These are phyloP conservation scores for Coronaproctus castanopsis DNA, from an alignment of 2,888 invertebrate species.

Conservation along the genomic window DNA sequence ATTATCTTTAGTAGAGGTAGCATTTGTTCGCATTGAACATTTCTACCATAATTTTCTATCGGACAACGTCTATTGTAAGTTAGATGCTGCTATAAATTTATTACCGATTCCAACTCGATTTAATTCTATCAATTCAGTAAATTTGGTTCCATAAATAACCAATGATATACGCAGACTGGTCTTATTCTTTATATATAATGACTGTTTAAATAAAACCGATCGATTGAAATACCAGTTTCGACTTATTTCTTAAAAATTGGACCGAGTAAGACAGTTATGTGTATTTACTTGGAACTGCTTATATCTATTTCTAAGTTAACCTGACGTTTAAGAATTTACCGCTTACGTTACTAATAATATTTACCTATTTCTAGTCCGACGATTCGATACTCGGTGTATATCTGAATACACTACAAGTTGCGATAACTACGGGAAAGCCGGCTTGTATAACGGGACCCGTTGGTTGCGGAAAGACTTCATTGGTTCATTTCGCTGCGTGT, in stretches of 20 bases:
- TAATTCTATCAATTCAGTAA: too few relatives aligned
- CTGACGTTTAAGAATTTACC: too few relatives aligned
- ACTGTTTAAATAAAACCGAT: too few relatives aligned
- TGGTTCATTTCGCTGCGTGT: conserved; percentile 70
- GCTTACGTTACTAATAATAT: background rate
- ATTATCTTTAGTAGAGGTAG: too few relatives aligned
- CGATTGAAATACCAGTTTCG: background rate
- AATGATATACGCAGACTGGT: too few relatives aligned
- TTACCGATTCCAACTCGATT: too few relatives aligned
- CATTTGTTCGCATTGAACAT: too few relatives aligned
- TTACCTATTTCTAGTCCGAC: background rate
- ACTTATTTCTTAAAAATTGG: background rate
- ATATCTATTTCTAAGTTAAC: background rate
- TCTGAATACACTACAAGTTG: conserved; percentile 35
- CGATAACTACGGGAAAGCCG: conserved; percentile 53
- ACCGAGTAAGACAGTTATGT: background rate
- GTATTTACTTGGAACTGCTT: background rate
- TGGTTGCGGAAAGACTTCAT: conserved; percentile 81
- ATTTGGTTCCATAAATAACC: too few relatives aligned
- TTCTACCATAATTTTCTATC: too few relatives aligned
- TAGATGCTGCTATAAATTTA: too few relatives aligned
- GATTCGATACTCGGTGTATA: conserved; percentile 2
- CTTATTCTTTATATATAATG: too few relatives aligned
- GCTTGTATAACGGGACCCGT: conserved; percentile 67
- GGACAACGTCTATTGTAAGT: too few relatives aligned